These are phyloP conservation scores for Nestor notabilis DNA, from an alignment of 2,113 vertebrate species.

Conservation along the genomic window DNA sequence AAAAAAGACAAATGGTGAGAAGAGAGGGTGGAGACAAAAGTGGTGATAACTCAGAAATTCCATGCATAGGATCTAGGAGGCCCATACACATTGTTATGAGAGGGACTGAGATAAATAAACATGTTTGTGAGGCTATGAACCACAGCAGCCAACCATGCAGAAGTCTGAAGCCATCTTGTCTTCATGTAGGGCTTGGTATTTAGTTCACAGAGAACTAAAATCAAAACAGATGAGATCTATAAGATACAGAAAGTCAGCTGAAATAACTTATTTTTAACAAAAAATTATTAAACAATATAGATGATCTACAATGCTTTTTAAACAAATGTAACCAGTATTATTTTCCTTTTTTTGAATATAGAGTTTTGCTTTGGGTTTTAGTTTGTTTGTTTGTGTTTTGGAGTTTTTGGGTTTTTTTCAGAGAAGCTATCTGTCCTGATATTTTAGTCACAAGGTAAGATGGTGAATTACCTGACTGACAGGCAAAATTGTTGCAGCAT, in stretches of 20 bases:
- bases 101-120: neutral
- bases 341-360: neutral
- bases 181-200: neutral
- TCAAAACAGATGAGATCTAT: neutral
- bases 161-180: neutral
- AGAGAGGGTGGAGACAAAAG: neutral
- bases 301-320: accelerated
- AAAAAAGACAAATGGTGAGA: neutral
- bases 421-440: neutral
- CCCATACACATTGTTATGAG: neutral
- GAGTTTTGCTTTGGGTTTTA: neutral
- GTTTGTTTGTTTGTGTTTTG: neutral
- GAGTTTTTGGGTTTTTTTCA: neutral
- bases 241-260: neutral
- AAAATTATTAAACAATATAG: neutral
- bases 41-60: accelerated
- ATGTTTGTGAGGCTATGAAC: neutral
- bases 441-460: neutral
- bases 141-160: neutral
- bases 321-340: neutral
- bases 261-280: neutral
- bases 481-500: neutral
- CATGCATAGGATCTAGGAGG: neutral
- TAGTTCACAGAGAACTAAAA: neutral
- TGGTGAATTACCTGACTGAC: too few species aligned